A percentile compares a stretch with the other conserved stretches of the same genome.
Conservation (phyloP, 2,113 vertebrate genomes). For the Zeus faber region DNA sequence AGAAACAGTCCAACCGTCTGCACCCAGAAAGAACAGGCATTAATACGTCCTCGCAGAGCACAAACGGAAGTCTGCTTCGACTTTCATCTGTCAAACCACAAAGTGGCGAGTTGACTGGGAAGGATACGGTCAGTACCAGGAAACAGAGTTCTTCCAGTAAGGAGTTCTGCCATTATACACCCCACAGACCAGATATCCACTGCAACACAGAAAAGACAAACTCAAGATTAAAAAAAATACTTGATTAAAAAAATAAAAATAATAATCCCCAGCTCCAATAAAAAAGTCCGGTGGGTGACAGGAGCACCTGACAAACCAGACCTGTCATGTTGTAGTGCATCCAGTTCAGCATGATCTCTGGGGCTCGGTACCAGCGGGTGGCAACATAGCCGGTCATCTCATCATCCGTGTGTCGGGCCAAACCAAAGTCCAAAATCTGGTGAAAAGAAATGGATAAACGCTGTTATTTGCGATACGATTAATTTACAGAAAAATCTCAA, state of each 20-base stretch:
- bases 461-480: background rate
- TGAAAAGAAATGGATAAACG: background rate
- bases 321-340: slow-evolving; percentile 99
- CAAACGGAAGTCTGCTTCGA: background rate
- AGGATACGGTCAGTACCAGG: slow-evolving; percentile 99
- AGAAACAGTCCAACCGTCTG: no score
- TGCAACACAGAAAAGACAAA: slow-evolving; percentile 57
- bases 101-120: slow-evolving; percentile 46
- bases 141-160: slow-evolving; percentile 95
- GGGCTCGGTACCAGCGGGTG: slow-evolving; percentile 96
- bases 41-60: background rate
- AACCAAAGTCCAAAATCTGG: slow-evolving; percentile 96
- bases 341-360: slow-evolving; percentile 99
- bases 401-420: slow-evolving; percentile 94
- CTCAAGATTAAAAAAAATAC: background rate
- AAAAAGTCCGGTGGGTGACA: no score
- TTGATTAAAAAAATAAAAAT: no score
- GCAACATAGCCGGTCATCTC: slow-evolving; percentile 99
- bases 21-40: no score
- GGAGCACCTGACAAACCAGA: no score
- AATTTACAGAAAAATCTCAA: no score
- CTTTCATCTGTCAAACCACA: background rate
- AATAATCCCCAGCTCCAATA: no score
- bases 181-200: slow-evolving; percentile 99
- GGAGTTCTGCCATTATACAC: slow-evolving; percentile 98